Conservation (phyloP, 2,797 vertebrate species). For the Thamnophis elegans region DNA sequence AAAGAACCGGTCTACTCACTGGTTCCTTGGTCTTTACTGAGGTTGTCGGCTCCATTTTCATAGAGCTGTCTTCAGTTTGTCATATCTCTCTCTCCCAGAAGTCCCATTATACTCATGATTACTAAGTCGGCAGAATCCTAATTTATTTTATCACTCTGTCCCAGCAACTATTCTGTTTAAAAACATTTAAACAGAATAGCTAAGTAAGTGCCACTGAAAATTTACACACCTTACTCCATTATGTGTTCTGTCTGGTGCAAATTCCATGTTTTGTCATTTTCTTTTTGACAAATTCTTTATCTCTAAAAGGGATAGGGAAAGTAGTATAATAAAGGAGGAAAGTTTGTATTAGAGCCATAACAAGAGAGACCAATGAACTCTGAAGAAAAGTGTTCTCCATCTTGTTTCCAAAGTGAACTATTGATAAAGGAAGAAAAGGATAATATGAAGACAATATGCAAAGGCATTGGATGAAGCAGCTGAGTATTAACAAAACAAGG, state of each 20-base stretch:
- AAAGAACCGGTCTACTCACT: not conserved
- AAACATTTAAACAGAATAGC: not conserved
- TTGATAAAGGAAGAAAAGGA: not conserved
- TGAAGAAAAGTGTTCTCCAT: not conserved
- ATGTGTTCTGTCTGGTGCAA: not conserved
- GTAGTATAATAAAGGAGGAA: not conserved
- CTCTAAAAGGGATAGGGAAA: not conserved
- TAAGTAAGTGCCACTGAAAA: not conserved
- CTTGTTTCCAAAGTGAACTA: not conserved
- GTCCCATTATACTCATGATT: not conserved
- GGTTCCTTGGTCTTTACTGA: not conserved
- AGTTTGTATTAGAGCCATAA: not conserved
- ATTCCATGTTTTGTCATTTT: not conserved
- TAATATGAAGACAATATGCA: not conserved
- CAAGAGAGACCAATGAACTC: not conserved
- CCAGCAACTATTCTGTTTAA: not conserved
- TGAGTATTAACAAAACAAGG: not conserved
- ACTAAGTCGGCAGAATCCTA: not conserved
- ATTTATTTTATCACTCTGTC: not conserved
- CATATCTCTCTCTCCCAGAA: not conserved
- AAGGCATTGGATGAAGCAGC: not conserved
- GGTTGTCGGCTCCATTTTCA: not conserved
- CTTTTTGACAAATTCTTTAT: not conserved
- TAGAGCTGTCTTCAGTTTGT: not conserved
- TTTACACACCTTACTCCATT: not conserved